phyloP scores from a whole-genome alignment of 2,797 vertebrate genomes.

The Acropternis orthonyx region DNA sequence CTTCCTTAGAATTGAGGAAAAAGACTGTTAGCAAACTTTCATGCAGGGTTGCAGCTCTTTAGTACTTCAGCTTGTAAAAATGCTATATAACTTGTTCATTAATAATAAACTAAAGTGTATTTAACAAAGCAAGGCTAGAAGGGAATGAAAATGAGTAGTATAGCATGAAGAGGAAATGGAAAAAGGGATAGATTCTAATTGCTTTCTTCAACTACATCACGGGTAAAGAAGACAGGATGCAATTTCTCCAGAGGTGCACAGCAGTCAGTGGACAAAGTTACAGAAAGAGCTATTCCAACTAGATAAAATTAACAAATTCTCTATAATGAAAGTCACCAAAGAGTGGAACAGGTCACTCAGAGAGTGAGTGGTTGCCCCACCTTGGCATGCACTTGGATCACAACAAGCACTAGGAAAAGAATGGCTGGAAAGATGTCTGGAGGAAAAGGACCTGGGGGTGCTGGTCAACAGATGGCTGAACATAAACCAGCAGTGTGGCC shows the following conservation, averaged over 20 bases:
- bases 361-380: neutral
- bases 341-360: neutral
- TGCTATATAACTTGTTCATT: neutral
- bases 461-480: neutral
- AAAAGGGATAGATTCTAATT: neutral
- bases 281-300: neutral
- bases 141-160: neutral
- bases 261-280: neutral
- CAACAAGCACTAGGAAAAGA: neutral
- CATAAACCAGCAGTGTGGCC: neutral
- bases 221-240: neutral
- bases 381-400: neutral
- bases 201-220: neutral
- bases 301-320: neutral
- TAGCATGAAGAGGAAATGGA: neutral
- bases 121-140: neutral
- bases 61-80: neutral
- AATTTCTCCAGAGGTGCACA: neutral
- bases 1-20: neutral
- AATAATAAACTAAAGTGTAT: neutral
- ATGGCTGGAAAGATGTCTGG: accelerated
- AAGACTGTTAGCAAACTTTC: neutral
- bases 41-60: neutral
- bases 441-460: neutral
- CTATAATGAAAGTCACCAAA: neutral